A percentile compares a stretch with the other conserved stretches of the same genome.
phyloP scores from a whole-genome alignment of 2,888 invertebrate genomes.

The Drosophila prostipennis region DNA sequence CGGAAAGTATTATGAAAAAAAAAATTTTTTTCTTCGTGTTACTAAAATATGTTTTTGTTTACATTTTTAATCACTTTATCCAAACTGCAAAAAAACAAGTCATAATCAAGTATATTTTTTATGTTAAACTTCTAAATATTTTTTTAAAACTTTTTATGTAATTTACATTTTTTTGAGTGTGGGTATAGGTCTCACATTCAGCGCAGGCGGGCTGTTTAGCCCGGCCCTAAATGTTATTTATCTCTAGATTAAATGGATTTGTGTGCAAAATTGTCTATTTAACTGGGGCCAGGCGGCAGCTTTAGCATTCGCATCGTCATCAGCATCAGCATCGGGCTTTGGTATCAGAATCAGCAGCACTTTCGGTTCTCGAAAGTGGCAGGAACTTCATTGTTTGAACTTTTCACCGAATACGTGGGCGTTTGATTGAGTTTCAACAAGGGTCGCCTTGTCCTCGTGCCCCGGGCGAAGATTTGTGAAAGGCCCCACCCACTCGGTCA shows the following conservation, averaged over 20 bases:
- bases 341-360: constrained; percentile 34
- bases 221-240: constrained; percentile 74
- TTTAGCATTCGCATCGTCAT: constrained; percentile 32
- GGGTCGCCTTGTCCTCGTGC: constrained; percentile 25
- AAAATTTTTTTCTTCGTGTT: no score
- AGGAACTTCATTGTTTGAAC: constrained; percentile 70
- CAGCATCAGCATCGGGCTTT: no score
- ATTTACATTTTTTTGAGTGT: constrained; percentile 19
- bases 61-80: no score
- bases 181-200: constrained; percentile 16
- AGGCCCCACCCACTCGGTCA: constrained; percentile 7
- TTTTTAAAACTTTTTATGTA: no score
- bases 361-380: constrained; percentile 31
- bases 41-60: no score
- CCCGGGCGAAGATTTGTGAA: constrained; percentile 21
- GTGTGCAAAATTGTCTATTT: constrained; percentile 80
- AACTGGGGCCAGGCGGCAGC: constrained; percentile 42
- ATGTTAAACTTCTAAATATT: no score
- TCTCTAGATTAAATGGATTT: constrained; percentile 81
- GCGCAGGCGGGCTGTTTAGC: constrained; percentile 23
- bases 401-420: constrained; percentile 62
- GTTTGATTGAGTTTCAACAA: constrained; percentile 69
- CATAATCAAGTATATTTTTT: no score
- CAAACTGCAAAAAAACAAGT: no score
- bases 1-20: no score